Conservation (phyloP, 2,797 vertebrate species). For the Phoxinus dragarum region DNA sequence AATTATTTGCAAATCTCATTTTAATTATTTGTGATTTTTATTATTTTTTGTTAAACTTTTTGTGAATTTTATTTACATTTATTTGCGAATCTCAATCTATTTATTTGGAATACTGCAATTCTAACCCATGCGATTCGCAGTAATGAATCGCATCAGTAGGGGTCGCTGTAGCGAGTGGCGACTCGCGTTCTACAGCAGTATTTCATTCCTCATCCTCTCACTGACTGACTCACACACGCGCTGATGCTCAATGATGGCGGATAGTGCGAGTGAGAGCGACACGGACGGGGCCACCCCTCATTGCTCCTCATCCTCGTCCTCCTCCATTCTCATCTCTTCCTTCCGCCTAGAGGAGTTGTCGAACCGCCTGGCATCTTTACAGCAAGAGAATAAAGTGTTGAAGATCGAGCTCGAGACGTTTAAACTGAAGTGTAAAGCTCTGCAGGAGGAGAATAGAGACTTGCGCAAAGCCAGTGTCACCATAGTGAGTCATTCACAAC, state of each 20-base stretch:
- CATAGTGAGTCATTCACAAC: constrained; percentile 78
- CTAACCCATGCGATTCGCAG: neutral
- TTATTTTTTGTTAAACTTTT: too few relatives aligned
- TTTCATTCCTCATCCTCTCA: neutral
- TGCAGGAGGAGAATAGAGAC: constrained; percentile 89
- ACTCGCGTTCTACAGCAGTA: neutral
- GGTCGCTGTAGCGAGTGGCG: constrained; percentile 44
- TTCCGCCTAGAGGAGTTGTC: constrained; percentile 87
- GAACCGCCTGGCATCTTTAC: constrained; percentile 86
- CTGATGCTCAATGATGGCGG: constrained; percentile 65
- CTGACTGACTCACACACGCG: neutral
- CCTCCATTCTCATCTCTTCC: constrained; percentile 84
- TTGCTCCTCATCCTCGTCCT: constrained; percentile 65
- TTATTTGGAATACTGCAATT: too few relatives aligned
- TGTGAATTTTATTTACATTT: too few relatives aligned
- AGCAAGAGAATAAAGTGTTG: constrained; percentile 91
- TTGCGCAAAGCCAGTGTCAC: constrained; percentile 89
- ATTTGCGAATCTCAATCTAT: too few relatives aligned
- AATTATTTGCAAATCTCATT: too few relatives aligned
- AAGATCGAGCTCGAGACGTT: constrained; percentile 91
- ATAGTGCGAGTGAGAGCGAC: constrained; percentile 74
- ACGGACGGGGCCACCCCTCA: constrained; percentile 77
- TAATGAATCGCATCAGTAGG: constrained; percentile 14
- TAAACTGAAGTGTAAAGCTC: constrained; percentile 88
- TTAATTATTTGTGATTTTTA: too few relatives aligned